Conservation (phyloP, 2,113 vertebrate species). For the Halcyon senegalensis region DNA sequence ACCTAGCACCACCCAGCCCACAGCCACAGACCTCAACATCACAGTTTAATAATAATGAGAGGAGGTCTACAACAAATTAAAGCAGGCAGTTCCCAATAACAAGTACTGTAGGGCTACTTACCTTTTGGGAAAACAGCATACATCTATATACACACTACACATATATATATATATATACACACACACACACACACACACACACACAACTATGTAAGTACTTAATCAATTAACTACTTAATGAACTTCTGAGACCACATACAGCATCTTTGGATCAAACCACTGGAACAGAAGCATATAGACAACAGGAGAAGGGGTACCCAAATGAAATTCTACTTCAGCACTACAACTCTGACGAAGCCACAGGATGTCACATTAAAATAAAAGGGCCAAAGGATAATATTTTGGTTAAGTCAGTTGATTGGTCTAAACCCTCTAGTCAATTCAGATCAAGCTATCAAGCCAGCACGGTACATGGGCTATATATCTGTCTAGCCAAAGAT, state of each 20-base stretch:
- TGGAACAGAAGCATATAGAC: not conserved
- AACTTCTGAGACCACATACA: not conserved
- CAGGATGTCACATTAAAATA: not conserved
- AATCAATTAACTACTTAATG: not conserved
- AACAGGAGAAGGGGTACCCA: not conserved
- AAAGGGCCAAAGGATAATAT: not conserved
- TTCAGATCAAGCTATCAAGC: not conserved
- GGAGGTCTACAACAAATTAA: not conserved
- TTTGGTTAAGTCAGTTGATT: not conserved
- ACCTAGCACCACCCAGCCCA: not conserved
- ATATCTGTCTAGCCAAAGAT: not conserved
- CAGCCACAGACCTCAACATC: not conserved
- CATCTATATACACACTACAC: not conserved
- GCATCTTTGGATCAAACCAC: not conserved
- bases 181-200: not conserved
- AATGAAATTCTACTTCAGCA: not conserved
- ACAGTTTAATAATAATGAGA: not conserved
- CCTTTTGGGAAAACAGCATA: not conserved
- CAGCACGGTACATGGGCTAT: not conserved
- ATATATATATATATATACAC: not conserved
- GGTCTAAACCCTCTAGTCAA: not conserved
- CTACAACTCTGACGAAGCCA: not conserved
- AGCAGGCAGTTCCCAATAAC: not conserved
- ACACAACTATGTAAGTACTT: not conserved
- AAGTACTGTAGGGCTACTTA: not conserved